Conservation (phyloP, 2,113 vertebrate genomes). For the Macquaria ambigua region DNA sequence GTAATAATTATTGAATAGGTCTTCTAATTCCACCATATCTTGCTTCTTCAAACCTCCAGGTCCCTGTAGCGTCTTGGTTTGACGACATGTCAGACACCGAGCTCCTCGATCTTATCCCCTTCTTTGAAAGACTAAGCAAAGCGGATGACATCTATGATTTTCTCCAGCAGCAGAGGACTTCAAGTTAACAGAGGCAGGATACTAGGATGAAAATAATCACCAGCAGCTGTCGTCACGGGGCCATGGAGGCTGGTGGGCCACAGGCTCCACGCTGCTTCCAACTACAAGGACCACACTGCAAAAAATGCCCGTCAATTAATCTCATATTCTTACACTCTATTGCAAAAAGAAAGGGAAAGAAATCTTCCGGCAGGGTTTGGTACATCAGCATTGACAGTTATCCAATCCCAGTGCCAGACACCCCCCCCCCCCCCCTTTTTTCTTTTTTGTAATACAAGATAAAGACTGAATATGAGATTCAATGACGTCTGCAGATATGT, state of each 20-base stretch:
- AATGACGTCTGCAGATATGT: slow-evolving; percentile 43
- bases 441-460: not conserved
- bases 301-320: slow-evolving; percentile 29
- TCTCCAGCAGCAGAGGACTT: slow-evolving; percentile 92
- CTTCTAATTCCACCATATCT: not conserved
- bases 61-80: slow-evolving; percentile 97
- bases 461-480: slow-evolving; percentile 44
- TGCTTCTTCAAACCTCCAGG: slow-evolving; percentile 80
- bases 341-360: slow-evolving; percentile 3
- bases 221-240: slow-evolving; percentile 63
- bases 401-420: not conserved
- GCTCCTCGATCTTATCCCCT: slow-evolving; percentile 95
- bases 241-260: slow-evolving; percentile 81
- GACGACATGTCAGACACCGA: slow-evolving; percentile 97
- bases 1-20: not conserved
- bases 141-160: slow-evolving; percentile 93
- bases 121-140: slow-evolving; percentile 96
- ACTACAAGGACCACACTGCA: slow-evolving; percentile 79
- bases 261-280: slow-evolving; percentile 71
- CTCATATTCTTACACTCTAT: slow-evolving; percentile 17
- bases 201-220: slow-evolving; percentile 36
- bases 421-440: too few relatives aligned
- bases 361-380: slow-evolving; percentile 2
- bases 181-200: slow-evolving; percentile 86
- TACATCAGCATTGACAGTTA: not conserved